Percentiles rank a stretch among this genome's conserved stretches.
phyloP scores from a whole-genome alignment of 2,797 vertebrate species.

The Lycodopsis pacificus region DNA sequence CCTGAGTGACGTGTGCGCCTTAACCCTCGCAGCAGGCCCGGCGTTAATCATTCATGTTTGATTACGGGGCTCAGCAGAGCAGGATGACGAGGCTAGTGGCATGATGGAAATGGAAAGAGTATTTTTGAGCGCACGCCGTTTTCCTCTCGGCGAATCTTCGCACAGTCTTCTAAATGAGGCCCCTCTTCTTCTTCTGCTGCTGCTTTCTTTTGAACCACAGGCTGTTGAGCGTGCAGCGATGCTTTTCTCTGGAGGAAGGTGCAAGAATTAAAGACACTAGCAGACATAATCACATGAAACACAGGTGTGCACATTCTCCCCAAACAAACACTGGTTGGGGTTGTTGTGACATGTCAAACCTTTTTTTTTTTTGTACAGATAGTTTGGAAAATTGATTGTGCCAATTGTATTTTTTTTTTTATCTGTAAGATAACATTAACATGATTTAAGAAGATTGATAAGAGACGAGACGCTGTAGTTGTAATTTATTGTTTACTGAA shows the following conservation, averaged over 20 bases:
- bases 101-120: not conserved
- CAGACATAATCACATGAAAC: conserved; percentile 64
- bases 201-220: conserved; percentile 74
- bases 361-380: conserved; percentile 78
- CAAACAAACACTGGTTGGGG: conserved; percentile 57
- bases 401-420: conserved; percentile 69
- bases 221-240: conserved; percentile 58
- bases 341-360: conserved; percentile 71
- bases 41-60: conserved; percentile 27
- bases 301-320: conserved; percentile 64
- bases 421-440: conserved; percentile 76
- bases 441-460: conserved; percentile 68
- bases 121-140: not conserved
- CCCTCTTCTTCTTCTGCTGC: conserved; percentile 51
- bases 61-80: conserved; percentile 2
- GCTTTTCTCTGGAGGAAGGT: conserved; percentile 51
- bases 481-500: conserved; percentile 85
- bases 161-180: conserved; percentile 59
- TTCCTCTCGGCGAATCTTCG: not conserved
- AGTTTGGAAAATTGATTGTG: conserved; percentile 78
- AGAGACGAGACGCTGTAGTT: conserved; percentile 69
- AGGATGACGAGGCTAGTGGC: not conserved
- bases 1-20: conserved; percentile 23
- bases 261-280: conserved; percentile 69
- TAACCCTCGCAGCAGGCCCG: conserved; percentile 7